Base-by-base conservation (phyloP, 2,113 vertebrate genomes). In the Psettodes erumei region DNA sequence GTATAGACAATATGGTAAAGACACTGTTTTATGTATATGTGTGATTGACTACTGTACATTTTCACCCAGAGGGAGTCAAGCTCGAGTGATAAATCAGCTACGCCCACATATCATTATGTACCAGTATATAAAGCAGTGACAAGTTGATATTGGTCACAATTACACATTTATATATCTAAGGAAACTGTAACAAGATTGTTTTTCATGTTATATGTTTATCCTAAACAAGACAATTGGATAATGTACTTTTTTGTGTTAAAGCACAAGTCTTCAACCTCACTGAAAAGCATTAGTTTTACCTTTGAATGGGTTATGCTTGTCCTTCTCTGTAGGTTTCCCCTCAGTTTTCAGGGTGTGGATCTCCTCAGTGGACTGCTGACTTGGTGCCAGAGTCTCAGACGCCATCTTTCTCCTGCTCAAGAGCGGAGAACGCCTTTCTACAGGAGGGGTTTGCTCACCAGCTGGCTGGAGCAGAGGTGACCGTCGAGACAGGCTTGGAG, bases 221-320 rank as follows among this genome's bases (percentile, higher is more conserved):
- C n/a, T n/a, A n/a, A n/a, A n/a, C n/a, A n/a, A n/a, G n/a, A n/a
- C n/a, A n/a, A n/a, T n/a, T n/a, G n/a, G n/a, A n/a, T n/a, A n/a
- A n/a, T n/a, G n/a, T n/a, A n/a, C n/a, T n/a, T n/a, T n/a, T n/a
- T n/a, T n/a, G n/a, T n/a, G n/a, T 16, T 54, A n/a, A 53, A 47
- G 27, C 19, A 43, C 0, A 5, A 8, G 1, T 23, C 13, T 45
- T 35, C 2, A 53, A 21, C 3, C 45, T 11, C n/a, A 11, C 30
- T 40, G 12, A 21, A 32, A 51, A 28, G 18, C 4, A 45, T 21
- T 21, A 47, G 54, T 23, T 86, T 90, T 93, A 99, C 97, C 98
- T 96, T 96, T 98, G 28, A 97, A 96, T 9, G 95, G 95, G 81
- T 98, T 93, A 13, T 88, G 88, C 66, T 93, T 91, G 75, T 93